phyloP scores from a whole-genome alignment of 2,797 vertebrate species.

The Rhabdophis nuchalis region DNA sequence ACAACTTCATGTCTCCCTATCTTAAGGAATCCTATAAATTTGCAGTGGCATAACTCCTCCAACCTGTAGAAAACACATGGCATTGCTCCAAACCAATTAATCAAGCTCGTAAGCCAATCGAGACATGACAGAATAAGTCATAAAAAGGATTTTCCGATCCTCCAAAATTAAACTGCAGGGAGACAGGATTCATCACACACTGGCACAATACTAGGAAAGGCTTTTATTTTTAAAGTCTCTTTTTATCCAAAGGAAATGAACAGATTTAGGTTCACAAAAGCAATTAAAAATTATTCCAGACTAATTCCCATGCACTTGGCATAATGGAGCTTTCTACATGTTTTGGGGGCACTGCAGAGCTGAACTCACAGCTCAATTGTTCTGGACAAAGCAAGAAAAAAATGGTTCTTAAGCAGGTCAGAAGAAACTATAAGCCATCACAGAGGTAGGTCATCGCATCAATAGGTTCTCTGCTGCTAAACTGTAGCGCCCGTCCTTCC shows the following conservation, averaged over 20 bases:
- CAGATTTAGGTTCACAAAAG: neutral
- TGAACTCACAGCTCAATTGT: neutral
- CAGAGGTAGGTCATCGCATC: neutral
- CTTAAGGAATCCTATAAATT: neutral
- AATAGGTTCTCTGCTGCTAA: neutral
- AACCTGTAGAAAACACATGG: neutral
- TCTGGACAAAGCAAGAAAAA: neutral
- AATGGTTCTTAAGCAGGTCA: neutral
- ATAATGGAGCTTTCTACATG: neutral
- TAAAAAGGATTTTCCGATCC: neutral
- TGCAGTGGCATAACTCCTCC: neutral
- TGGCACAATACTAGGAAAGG: neutral
- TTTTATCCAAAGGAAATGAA: neutral
- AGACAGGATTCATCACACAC: neutral
- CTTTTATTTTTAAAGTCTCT: neutral
- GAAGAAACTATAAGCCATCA: neutral
- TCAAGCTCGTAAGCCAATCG: neutral
- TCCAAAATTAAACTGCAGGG: neutral
- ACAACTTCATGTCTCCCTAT: neutral
- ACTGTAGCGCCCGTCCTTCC: neutral
- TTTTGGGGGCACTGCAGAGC: neutral
- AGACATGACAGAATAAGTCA: neutral
- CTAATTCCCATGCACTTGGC: neutral
- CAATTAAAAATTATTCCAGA: neutral
- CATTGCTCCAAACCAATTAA: neutral